Percentiles rank a stretch among this genome's conserved stretches.
Conservation (phyloP, 2,888 invertebrate species). For the Ferrisia virgata region DNA sequence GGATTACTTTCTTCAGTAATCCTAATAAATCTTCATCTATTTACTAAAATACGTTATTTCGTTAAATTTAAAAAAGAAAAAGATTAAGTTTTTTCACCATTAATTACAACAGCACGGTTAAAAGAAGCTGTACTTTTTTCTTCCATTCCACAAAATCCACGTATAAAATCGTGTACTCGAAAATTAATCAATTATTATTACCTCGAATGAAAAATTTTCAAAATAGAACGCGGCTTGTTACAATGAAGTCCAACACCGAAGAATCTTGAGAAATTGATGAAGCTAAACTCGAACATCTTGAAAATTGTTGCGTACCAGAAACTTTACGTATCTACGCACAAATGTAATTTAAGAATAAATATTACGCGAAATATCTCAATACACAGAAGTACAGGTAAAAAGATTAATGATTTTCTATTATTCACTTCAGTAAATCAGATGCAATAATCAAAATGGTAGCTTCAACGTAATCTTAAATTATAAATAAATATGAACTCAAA, state of each 20-base stretch:
- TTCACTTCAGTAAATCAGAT: no score
- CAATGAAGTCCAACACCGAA: background rate
- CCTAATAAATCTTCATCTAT: constrained; percentile 37
- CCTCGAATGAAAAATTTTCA: background rate
- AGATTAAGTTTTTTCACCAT: constrained; percentile 3
- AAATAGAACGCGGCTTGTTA: background rate
- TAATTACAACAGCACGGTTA: background rate
- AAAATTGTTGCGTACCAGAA: no score
- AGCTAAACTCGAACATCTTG: no score
- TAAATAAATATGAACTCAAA: no score
- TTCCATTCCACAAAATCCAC: background rate
- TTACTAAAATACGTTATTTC: constrained; percentile 32
- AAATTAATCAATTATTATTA: constrained; percentile 12
- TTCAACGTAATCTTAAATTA: no score
- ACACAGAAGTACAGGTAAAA: no score
- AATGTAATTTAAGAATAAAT: no score
- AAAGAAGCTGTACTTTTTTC: background rate
- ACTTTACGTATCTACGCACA: no score
- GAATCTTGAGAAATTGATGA: background rate
- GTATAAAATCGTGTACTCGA: background rate
- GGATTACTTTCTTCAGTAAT: constrained; percentile 33
- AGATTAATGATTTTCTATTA: no score
- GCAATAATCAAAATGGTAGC: no score
- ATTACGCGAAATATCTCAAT: no score
- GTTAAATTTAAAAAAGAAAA: constrained; percentile 1